Percentiles rank a stretch among this genome's conserved stretches.
Evolutionary conservation across 1,140 invertebrate genomes (phyloP).

Genomic region (Orchesella cincta): DNA sequence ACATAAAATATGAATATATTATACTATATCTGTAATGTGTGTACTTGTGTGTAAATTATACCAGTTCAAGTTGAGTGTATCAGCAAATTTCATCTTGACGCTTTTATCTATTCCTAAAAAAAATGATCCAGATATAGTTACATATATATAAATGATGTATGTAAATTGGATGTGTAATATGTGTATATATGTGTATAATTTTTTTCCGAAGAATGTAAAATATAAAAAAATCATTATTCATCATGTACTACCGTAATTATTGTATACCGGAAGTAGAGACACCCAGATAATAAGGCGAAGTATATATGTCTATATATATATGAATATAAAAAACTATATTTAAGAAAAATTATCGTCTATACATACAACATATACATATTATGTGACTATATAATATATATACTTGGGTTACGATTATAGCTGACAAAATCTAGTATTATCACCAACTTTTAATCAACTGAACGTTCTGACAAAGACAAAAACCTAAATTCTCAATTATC

Average conservation of each 20-base stretch:
- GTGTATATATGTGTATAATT: neutral
- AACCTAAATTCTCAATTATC: conserved; percentile 29
- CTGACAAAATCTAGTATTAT: conserved; percentile 22
- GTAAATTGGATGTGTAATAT: neutral
- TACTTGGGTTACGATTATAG: neutral
- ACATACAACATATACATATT: neutral
- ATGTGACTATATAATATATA: neutral
- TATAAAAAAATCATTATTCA: neutral
- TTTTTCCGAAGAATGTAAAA: neutral
- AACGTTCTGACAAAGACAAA: conserved; percentile 26
- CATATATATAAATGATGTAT: neutral
- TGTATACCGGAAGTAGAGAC: neutral
- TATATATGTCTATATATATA: neutral
- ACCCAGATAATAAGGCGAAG: neutral
- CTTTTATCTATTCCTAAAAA: neutral
- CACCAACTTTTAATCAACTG: neutral
- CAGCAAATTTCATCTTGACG: neutral
- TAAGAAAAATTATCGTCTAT: neutral
- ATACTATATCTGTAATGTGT: neutral
- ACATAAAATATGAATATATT: neutral
- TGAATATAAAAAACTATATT: neutral
- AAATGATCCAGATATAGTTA: neutral
- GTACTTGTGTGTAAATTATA: neutral
- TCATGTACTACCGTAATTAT: neutral
- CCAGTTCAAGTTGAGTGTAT: neutral